phyloP scores from a whole-genome alignment of 2,113 vertebrate species.

The Pluvianellus socialis region DNA sequence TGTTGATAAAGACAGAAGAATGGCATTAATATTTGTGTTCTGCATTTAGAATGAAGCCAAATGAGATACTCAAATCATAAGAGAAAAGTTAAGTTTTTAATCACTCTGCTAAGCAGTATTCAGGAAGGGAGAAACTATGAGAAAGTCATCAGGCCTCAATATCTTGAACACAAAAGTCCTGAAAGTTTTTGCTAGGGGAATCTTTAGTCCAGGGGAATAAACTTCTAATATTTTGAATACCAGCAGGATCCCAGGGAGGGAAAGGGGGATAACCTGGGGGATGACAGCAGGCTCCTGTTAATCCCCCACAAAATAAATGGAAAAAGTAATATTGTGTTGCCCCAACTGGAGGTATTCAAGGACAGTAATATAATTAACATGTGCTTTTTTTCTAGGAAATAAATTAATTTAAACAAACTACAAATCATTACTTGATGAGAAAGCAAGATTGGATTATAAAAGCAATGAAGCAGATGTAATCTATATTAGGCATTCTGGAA shows the following conservation, averaged over 20 bases:
- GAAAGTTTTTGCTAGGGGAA: not conserved
- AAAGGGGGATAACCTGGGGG: not conserved
- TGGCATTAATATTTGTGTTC: not conserved
- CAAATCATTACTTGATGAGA: not conserved
- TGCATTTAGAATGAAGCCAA: not conserved
- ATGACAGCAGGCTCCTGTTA: not conserved
- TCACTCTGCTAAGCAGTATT: not conserved
- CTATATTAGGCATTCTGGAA: not conserved
- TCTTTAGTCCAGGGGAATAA: not conserved
- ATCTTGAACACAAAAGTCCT: not conserved
- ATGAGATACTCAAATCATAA: fast-evolving
- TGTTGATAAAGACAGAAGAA: not conserved
- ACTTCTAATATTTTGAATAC: not conserved
- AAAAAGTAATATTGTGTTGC: not conserved
- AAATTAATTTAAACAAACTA: not conserved
- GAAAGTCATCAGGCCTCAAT: not conserved
- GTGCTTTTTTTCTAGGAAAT: not conserved
- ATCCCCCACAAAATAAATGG: not conserved
- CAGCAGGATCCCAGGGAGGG: not conserved
- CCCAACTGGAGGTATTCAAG: not conserved
- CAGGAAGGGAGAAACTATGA: not conserved
- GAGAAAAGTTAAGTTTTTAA: not conserved
- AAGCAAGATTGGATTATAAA: not conserved
- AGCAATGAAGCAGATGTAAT: not conserved
- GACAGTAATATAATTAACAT: not conserved